These are phyloP conservation scores for Gymnorhina tibicen DNA, from an alignment of 2,113 vertebrate genomes.

Conservation along the genomic window DNA sequence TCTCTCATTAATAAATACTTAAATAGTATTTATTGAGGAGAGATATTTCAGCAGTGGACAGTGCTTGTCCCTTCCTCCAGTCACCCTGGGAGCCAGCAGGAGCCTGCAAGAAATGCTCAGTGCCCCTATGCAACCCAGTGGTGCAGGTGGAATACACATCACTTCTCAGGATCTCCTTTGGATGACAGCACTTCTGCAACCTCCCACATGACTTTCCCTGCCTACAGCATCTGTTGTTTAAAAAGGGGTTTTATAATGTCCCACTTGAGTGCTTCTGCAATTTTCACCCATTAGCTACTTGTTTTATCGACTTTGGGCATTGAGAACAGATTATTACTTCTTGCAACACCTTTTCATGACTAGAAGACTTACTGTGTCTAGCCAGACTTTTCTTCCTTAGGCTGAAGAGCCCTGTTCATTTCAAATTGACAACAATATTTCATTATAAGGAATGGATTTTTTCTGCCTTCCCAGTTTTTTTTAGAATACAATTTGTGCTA, in stretches of 20 bases:
- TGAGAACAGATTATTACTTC: background rate
- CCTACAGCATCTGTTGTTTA: fast-evolving
- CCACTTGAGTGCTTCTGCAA: background rate
- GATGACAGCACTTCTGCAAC: background rate
- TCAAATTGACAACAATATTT: background rate
- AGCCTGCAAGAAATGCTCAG: background rate
- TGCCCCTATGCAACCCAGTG: background rate
- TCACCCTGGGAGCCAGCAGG: background rate
- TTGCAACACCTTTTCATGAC: background rate
- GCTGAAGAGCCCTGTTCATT: background rate
- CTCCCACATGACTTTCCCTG: background rate
- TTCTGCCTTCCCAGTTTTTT: background rate
- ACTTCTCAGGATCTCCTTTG: background rate
- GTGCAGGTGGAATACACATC: fast-evolving
- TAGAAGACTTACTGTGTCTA: background rate
- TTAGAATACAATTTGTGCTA: background rate
- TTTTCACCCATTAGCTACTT: background rate
- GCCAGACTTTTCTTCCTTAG: background rate
- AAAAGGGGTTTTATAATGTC: background rate
- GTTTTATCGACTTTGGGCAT: background rate
- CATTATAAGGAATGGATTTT: background rate
- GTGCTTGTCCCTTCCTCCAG: background rate
- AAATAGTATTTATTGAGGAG: background rate
- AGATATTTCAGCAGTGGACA: background rate
- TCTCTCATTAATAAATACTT: background rate